A percentile compares a stretch with the other conserved stretches of the same genome.
Evolutionary conservation across 30 jellyfish, hydroid and myxozoan genomes (phyloP).

Genomic region (Aurelia aurita): DNA sequence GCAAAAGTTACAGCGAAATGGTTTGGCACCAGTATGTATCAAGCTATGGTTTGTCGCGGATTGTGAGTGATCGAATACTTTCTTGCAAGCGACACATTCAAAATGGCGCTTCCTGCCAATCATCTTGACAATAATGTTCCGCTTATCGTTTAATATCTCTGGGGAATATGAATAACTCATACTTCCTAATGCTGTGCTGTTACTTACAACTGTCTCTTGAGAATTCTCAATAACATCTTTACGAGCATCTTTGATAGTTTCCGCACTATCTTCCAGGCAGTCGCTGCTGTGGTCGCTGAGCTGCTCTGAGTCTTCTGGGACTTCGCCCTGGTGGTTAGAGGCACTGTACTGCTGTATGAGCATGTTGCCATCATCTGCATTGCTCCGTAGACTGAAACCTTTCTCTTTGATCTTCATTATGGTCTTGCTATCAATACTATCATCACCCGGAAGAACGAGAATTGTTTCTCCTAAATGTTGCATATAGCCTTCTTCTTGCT

Average conservation of each 20-base stretch:
- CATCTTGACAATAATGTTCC: background rate
- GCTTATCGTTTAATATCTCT: background rate
- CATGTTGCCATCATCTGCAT: background rate
- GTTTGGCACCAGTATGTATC: conserved; percentile 18
- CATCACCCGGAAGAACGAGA: background rate
- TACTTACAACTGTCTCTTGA: too few species aligned
- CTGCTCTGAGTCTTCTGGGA: background rate
- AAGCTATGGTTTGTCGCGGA: conserved; percentile 15
- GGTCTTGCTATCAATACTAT: background rate
- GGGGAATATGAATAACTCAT: conserved; percentile 26
- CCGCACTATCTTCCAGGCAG: background rate
- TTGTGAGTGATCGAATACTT: conserved; percentile 5
- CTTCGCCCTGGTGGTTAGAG: background rate
- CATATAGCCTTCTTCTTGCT: background rate
- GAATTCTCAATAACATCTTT: background rate
- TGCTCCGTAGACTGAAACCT: background rate
- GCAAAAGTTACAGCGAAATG: conserved; percentile 30
- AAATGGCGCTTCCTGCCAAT: conserved; percentile 2
- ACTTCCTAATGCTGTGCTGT: background rate
- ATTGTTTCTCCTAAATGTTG: background rate
- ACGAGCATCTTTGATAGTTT: background rate
- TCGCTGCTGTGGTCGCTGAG: background rate
- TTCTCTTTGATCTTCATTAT: background rate
- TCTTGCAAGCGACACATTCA: conserved; percentile 3
- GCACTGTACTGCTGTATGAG: background rate